Conservation (phyloP, 1,140 invertebrate genomes). For the Papilio aristodemus region DNA sequence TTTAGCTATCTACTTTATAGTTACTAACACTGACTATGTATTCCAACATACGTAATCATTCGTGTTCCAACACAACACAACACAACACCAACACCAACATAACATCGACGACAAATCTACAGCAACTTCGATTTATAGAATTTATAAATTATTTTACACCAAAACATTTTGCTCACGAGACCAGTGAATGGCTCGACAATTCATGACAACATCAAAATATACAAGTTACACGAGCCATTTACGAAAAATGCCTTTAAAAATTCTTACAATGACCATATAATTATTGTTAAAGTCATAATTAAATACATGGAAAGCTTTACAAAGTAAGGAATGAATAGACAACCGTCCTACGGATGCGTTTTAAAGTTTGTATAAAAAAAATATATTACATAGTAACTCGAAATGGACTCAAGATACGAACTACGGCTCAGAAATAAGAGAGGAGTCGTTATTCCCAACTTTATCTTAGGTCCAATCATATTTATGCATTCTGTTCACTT, state of each 20-base stretch:
- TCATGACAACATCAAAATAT: conserved; percentile 65
- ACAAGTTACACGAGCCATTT: conserved; percentile 59
- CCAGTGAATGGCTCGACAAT: conserved; percentile 58
- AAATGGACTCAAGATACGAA: not conserved
- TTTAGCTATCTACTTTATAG: conserved; percentile 28
- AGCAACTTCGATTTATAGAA: conserved; percentile 1
- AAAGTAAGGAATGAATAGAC: conserved; percentile 55
- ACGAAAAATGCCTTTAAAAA: conserved; percentile 63
- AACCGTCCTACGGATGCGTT: conserved; percentile 36
- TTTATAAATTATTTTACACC: conserved; percentile 14
- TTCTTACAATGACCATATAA: conserved; percentile 48
- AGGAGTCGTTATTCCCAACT: not conserved
- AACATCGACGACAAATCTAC: not conserved
- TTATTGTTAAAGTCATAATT: conserved; percentile 49
- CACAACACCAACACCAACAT: not conserved
- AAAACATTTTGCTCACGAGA: conserved; percentile 35
- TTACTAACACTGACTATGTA: conserved; percentile 26
- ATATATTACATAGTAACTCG: not conserved
- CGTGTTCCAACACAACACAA: not conserved
- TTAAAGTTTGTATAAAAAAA: not conserved
- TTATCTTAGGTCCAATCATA: not conserved
- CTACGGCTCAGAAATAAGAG: not conserved
- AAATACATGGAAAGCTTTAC: conserved; percentile 57
- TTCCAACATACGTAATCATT: no score
- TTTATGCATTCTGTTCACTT: no score